Percentiles rank a stretch among this genome's conserved stretches.
phyloP scores from a whole-genome alignment of 2,888 invertebrate species.

The Epinotia ramella region DNA sequence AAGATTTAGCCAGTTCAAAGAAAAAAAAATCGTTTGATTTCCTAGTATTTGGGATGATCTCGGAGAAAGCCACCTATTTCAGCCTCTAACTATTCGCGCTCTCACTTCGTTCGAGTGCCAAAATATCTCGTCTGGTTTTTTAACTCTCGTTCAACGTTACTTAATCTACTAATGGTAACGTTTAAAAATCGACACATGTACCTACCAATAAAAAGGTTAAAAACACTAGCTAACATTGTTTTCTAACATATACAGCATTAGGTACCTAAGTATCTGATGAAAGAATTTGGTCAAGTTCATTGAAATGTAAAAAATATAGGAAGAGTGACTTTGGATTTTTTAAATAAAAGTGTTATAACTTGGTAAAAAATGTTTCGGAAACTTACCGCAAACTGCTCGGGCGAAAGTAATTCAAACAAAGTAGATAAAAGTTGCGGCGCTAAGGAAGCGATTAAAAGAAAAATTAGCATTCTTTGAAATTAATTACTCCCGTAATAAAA shows the following conservation, averaged over 20 bases:
- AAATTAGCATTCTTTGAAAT: constrained; percentile 83
- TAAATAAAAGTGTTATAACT: constrained; percentile 62
- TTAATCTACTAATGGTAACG: too few relatives aligned
- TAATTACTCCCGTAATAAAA: constrained; percentile 82
- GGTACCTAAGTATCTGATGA: neutral
- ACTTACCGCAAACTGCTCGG: constrained; percentile 71
- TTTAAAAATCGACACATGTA: too few relatives aligned
- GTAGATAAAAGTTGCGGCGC: constrained; percentile 82
- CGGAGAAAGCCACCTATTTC: too few relatives aligned
- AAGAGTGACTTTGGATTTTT: constrained; percentile 55
- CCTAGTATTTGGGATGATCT: too few relatives aligned
- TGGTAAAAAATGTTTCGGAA: constrained; percentile 66
- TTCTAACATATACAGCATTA: neutral
- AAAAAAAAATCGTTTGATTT: too few relatives aligned
- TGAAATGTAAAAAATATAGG: constrained; percentile 15
- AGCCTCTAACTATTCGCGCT: too few relatives aligned
- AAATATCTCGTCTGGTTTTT: too few relatives aligned
- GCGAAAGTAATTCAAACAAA: constrained; percentile 83
- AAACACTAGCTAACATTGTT: neutral
- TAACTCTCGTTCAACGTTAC: too few relatives aligned
- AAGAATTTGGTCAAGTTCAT: constrained; percentile 18
- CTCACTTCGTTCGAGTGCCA: too few relatives aligned
- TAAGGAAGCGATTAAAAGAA: constrained; percentile 83
- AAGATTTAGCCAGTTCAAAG: too few relatives aligned
- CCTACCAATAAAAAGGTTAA: neutral